Evolutionary conservation across 1,140 invertebrate species (phyloP).

Genomic region (Aphelenchoides besseyi): DNA sequence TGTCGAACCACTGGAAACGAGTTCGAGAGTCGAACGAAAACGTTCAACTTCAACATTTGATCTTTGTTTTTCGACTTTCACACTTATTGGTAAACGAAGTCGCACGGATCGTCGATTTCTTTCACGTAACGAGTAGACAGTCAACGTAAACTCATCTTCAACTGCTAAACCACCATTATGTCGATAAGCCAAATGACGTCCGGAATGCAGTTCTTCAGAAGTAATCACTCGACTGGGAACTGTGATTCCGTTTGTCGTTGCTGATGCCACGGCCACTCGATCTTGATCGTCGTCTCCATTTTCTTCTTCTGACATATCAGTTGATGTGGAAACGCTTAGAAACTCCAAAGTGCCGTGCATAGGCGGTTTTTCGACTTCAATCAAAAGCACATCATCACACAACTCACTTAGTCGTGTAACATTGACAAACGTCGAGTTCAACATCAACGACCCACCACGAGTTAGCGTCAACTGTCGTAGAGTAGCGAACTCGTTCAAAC

Average conservation of each 20-base stretch:
- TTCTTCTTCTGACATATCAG: constrained; percentile 23
- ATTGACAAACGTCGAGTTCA: constrained; percentile 42
- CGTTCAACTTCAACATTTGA: constrained; percentile 32
- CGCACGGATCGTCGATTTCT: constrained; percentile 4
- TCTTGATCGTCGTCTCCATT: constrained; percentile 17
- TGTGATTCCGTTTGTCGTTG: not conserved
- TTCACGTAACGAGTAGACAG: constrained; percentile 37
- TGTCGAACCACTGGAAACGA: constrained; percentile 48
- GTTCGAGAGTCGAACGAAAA: constrained; percentile 42
- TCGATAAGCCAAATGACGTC: constrained; percentile 42
- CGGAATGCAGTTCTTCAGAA: constrained; percentile 42
- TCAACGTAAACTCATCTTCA: constrained; percentile 38
- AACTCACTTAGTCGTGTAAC: constrained; percentile 31
- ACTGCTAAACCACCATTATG: constrained; percentile 22
- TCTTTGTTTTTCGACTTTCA: constrained; percentile 18
- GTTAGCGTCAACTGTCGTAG: constrained; percentile 11
- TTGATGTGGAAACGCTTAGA: constrained; percentile 21
- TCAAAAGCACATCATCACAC: constrained; percentile 37
- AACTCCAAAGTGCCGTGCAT: constrained; percentile 27
- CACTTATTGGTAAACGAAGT: constrained; percentile 10
- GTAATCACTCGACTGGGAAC: constrained; percentile 19
- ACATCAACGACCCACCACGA: constrained; percentile 26
- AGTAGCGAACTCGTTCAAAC: constrained; percentile 31
- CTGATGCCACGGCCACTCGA: not conserved
- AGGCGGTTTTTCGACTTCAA: constrained; percentile 34